Conservation (phyloP, 2,797 vertebrate species). For the Acrocephalus scirpaceus region DNA sequence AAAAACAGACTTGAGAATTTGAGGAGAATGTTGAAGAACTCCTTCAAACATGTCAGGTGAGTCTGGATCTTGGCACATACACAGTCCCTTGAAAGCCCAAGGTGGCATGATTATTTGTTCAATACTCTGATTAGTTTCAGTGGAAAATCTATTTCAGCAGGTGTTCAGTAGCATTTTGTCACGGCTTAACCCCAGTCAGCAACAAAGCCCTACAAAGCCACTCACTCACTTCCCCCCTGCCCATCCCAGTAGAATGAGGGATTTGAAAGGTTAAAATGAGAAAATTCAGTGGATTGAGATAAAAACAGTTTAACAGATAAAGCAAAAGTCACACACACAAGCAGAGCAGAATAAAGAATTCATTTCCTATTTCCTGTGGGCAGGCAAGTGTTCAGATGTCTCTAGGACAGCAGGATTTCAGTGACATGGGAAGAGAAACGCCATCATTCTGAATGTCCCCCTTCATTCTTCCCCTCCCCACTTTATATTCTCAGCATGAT, state of each 20-base stretch:
- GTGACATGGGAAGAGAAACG: not conserved
- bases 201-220: not conserved
- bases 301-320: not conserved
- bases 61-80: not conserved
- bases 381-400: not conserved
- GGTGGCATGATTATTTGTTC: not conserved
- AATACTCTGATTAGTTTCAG: not conserved
- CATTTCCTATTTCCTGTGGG: not conserved
- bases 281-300: not conserved
- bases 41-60: not conserved
- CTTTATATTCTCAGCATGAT: not conserved
- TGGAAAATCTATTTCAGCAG: not conserved
- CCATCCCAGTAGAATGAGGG: too few relatives aligned
- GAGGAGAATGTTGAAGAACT: not conserved
- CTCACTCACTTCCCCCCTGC: not conserved
- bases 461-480: not conserved
- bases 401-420: not conserved
- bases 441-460: not conserved
- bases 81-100: not conserved
- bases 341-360: not conserved
- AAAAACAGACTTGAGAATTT: not conserved
- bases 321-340: not conserved
- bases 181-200: accelerated
- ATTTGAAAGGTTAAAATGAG: not conserved
- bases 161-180: not conserved